Evolutionary conservation across 2,797 vertebrate genomes (phyloP).

Genomic region (Notamacropus eugenii): DNA sequence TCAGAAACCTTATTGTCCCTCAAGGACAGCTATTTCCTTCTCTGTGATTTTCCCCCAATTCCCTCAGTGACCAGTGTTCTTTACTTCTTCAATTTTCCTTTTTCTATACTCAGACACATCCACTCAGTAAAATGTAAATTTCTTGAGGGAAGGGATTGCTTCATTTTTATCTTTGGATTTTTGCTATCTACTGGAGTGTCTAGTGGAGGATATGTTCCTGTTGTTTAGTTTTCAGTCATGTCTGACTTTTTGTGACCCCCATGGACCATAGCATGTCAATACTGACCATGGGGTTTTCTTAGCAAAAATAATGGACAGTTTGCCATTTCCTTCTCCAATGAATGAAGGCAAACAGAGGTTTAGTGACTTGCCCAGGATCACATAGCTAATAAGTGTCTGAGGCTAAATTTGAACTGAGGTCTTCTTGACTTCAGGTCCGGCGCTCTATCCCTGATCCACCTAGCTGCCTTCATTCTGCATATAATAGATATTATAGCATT

Average conservation of each 20-base stretch:
- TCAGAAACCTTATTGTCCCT: neutral
- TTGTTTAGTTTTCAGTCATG: too few relatives aligned
- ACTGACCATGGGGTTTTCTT: neutral
- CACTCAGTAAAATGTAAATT: neutral
- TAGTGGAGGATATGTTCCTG: neutral
- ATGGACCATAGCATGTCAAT: neutral
- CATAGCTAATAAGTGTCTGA: neutral
- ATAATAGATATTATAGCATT: neutral
- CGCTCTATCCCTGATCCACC: neutral
- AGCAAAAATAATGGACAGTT: neutral
- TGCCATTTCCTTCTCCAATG: neutral
- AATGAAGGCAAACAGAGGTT: neutral
- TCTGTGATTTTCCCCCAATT: neutral
- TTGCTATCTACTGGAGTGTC: neutral
- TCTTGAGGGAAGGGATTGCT: neutral
- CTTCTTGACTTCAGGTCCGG: neutral
- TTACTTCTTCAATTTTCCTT: neutral
- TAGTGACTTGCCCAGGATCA: neutral
- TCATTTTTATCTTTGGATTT: neutral
- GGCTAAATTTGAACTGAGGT: neutral
- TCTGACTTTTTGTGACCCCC: neutral
- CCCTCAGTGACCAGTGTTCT: neutral
- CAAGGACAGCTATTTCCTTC: neutral
- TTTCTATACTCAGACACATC: neutral
- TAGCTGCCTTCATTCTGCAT: neutral